Base-by-base conservation (phyloP, 2,888 invertebrate species). In the Lasioglossum villosulum region DNA sequence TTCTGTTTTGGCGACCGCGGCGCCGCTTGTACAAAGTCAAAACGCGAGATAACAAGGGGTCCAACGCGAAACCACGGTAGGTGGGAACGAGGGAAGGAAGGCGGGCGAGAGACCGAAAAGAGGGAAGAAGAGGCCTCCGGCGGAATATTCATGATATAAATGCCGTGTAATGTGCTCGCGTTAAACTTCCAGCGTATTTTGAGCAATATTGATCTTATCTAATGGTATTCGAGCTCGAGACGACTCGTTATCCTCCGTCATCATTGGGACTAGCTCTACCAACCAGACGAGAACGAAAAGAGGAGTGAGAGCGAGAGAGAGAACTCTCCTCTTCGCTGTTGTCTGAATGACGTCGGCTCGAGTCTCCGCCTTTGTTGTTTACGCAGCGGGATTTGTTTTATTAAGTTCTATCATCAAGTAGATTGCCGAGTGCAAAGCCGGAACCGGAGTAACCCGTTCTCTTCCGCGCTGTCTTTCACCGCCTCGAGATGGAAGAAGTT, bases 141-240 rank as follows among this genome's bases (percentile, higher is more conserved):
- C 91, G 90, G 81, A 93, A 93, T 93, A 90, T 91, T 87, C 89
- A 86, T 90, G 91, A 88, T 88, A 91, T 89, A 90, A 91, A 91
- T 89, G 87, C 88, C 85, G 86, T 80, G 86, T 91, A 91, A 91
- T 90, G 86, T 88, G 85, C 90, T 71, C 91, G 91, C 88, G 89
- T 92, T 90, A 91, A 93, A 94, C 90, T 92, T 92, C 89, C 88
- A 90, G 86, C 91, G 92, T 93, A 93, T 94, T 93, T 93, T 91
- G 91, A 93, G 93, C 92, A 94, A 94, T 94, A 94, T 94, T 94
- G 93, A 94, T 94, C 93, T 93, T 93, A 94, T 94, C 93, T 94
- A 94, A 95, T 94, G 93, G 93, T 91, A 93, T 93, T 93, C 92
- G 91, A 34, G 87, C 92, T 85, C 86, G 86, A 89, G 88, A 91